These are phyloP conservation scores for Pteropus alecto DNA, from an alignment of 2,113 vertebrate species.

Conservation along the genomic window DNA sequence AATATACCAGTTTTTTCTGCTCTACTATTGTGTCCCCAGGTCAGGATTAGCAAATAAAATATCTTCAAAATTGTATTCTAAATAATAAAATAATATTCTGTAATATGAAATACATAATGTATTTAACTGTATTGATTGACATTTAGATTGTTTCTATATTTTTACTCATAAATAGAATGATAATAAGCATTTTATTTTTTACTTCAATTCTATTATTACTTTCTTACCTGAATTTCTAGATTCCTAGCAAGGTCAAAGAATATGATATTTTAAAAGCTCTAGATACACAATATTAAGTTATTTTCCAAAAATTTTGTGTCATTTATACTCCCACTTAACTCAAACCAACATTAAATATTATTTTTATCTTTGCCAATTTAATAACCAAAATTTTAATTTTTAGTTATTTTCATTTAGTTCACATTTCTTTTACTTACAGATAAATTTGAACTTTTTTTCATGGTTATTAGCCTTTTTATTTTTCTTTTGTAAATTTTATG, in stretches of 20 bases:
- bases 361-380: slow-evolving; percentile 1
- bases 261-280: background rate
- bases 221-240: background rate
- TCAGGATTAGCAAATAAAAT: slow-evolving; percentile 21
- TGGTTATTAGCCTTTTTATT: background rate
- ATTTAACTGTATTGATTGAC: background rate
- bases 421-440: background rate
- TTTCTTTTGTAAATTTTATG: background rate
- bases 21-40: background rate
- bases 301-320: background rate
- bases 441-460: background rate
- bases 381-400: background rate
- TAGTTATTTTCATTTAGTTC: background rate
- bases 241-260: background rate
- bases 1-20: background rate
- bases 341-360: slow-evolving; percentile 1
- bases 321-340: background rate
- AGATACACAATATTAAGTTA: background rate
- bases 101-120: background rate
- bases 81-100: background rate
- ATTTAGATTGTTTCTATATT: background rate
- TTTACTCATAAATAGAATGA: background rate
- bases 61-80: background rate
- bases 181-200: background rate
- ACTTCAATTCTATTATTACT: background rate